Conservation (phyloP, 2,888 invertebrate genomes). For the Pollenia angustigena region DNA sequence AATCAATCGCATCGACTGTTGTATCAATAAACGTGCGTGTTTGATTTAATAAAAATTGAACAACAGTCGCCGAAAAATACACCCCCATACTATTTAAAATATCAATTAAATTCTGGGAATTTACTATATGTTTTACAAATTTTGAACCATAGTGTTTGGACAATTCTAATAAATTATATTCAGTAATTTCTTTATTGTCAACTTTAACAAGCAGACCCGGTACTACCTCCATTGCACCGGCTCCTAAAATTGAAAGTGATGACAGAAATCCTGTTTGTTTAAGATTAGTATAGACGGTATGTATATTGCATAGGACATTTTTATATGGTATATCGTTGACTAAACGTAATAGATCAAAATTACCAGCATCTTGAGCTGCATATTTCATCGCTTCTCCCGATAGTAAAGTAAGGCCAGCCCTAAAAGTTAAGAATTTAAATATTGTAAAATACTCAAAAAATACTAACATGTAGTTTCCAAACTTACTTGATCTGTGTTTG, state of each 20-base stretch:
- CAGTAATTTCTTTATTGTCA: slow-evolving; percentile 56
- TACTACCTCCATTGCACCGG: slow-evolving; percentile 34
- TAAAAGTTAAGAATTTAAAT: not conserved
- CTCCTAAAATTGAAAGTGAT: slow-evolving; percentile 35
- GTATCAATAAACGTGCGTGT: slow-evolving; percentile 78
- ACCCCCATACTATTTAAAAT: slow-evolving; percentile 76
- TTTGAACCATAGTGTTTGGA: slow-evolving; percentile 76
- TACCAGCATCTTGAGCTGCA: slow-evolving; percentile 54
- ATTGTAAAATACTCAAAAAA: not conserved
- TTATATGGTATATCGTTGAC: slow-evolving; percentile 81
- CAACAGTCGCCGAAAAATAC: slow-evolving; percentile 75
- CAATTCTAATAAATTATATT: slow-evolving; percentile 69
- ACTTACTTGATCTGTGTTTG: slow-evolving; percentile 56
- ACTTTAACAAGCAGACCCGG: slow-evolving; percentile 37
- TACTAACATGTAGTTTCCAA: no score
- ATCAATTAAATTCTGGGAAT: slow-evolving; percentile 76
- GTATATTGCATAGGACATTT: slow-evolving; percentile 74
- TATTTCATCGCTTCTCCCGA: slow-evolving; percentile 22
- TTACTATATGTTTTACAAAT: slow-evolving; percentile 78
- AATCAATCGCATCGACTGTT: slow-evolving; percentile 69
- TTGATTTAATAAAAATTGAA: slow-evolving; percentile 76
- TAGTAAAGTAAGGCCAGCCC: slow-evolving; percentile 72
- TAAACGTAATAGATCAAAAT: slow-evolving; percentile 79
- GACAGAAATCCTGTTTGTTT: slow-evolving; percentile 48
- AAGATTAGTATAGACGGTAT: slow-evolving; percentile 71